phyloP scores from a whole-genome alignment of 2,113 vertebrate genomes.

The Aldabrachelys gigantea region DNA sequence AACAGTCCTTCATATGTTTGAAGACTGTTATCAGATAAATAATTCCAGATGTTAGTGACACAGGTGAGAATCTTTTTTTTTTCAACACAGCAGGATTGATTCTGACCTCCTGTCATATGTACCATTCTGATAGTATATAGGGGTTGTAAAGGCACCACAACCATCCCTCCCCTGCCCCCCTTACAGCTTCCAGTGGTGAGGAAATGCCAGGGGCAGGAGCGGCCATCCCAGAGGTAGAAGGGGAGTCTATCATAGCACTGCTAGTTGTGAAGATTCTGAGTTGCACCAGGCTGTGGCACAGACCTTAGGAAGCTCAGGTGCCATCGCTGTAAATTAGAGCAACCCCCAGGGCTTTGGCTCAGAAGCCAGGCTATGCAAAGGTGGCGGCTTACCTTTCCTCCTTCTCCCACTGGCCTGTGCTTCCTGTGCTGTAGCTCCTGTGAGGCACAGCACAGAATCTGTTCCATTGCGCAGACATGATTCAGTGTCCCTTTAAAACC shows the following conservation, averaged over 20 bases:
- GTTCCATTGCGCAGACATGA: background rate
- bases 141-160: background rate
- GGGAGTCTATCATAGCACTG: background rate
- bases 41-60: background rate
- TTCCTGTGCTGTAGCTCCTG: background rate
- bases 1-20: background rate
- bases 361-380: background rate
- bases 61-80: background rate
- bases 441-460: background rate
- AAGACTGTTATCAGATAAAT: background rate
- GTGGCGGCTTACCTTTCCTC: background rate
- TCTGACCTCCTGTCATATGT: too few species aligned
- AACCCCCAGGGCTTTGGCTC: background rate
- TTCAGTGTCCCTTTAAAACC: background rate
- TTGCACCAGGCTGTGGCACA: background rate
- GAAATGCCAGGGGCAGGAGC: background rate
- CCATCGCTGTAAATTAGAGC: rapidly evolving
- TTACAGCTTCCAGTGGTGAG: background rate
- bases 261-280: background rate
- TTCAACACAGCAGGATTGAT: background rate
- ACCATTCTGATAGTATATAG: background rate
- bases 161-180: background rate
- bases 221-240: background rate
- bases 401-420: background rate
- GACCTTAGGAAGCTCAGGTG: background rate